Conservation (phyloP, 2,797 vertebrate species). For the Acrocephalus scirpaceus region DNA sequence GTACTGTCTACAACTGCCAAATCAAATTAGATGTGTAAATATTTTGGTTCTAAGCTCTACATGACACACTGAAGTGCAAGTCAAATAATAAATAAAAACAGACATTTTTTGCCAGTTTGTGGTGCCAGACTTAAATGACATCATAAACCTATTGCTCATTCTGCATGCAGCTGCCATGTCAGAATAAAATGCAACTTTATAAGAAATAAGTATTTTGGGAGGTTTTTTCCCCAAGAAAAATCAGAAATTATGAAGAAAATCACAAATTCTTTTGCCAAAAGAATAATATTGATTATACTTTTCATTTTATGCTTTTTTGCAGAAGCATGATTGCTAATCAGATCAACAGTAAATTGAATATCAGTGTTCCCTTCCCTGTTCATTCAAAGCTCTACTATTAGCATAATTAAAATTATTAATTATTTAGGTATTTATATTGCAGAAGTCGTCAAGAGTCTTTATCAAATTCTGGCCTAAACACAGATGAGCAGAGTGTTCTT, state of each 20-base stretch:
- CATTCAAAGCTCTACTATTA: neutral
- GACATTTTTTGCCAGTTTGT: neutral
- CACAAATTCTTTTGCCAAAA: neutral
- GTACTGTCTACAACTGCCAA: neutral
- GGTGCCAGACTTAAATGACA: neutral
- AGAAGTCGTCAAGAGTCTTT: neutral
- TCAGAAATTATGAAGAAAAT: neutral
- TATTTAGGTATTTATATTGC: constrained; percentile 8
- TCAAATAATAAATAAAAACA: constrained; percentile 31
- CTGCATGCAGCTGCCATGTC: neutral
- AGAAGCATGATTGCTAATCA: neutral
- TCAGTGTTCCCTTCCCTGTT: neutral
- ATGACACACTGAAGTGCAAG: neutral
- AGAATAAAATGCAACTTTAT: neutral
- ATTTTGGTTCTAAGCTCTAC: constrained; percentile 11
- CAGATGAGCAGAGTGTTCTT: neutral
- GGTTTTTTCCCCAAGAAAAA: neutral
- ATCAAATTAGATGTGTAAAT: constrained; percentile 15
- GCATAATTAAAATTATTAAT: neutral
- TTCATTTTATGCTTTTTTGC: neutral
- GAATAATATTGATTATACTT: neutral
- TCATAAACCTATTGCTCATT: neutral
- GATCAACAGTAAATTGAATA: neutral
- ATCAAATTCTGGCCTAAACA: neutral
- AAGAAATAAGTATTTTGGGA: neutral